phyloP scores from a whole-genome alignment of 2,888 invertebrate genomes.

The Orchestes rusci region DNA sequence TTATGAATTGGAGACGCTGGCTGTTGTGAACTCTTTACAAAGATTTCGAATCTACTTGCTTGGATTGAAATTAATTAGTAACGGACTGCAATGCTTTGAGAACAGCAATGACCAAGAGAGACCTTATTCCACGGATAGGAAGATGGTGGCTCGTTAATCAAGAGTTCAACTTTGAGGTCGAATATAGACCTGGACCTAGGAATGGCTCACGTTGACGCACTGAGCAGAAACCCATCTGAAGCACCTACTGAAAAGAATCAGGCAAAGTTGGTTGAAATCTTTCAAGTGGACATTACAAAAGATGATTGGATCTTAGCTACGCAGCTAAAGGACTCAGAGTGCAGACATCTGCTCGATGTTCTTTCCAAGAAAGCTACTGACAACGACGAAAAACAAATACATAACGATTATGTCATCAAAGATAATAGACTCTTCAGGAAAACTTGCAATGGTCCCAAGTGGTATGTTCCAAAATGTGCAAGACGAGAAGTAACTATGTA shows the following conservation, averaged over 20 bases:
- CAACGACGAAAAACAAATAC: no score
- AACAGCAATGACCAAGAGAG: constrained; percentile 2
- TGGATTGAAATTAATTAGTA: constrained; percentile 19
- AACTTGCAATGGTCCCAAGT: constrained; percentile 25
- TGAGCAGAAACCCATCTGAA: constrained; percentile 4
- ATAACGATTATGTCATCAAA: constrained; percentile 7
- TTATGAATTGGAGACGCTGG: constrained; percentile 4
- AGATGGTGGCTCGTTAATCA: neutral
- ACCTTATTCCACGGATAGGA: constrained; percentile 4
- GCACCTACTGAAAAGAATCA: no score
- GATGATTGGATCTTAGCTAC: no score
- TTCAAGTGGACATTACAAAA: no score
- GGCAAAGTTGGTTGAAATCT: no score
- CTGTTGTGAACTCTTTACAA: constrained; percentile 1
- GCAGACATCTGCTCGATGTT: no score
- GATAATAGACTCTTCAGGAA: constrained; percentile 21
- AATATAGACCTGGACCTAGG: constrained; percentile 2
- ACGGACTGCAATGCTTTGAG: constrained; percentile 7
- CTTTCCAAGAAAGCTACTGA: no score
- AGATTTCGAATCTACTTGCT: constrained; percentile 19
- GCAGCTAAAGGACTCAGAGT: no score
- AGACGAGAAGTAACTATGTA: constrained; percentile 33
- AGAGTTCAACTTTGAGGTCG: constrained; percentile 9
- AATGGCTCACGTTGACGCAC: constrained; percentile 6
- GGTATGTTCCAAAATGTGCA: constrained; percentile 31